Evolutionary conservation across 2,797 vertebrate species (phyloP), one percentile per base, ranked within the genome.

Genomic region (Pseudomugil gertrudae): DNA sequence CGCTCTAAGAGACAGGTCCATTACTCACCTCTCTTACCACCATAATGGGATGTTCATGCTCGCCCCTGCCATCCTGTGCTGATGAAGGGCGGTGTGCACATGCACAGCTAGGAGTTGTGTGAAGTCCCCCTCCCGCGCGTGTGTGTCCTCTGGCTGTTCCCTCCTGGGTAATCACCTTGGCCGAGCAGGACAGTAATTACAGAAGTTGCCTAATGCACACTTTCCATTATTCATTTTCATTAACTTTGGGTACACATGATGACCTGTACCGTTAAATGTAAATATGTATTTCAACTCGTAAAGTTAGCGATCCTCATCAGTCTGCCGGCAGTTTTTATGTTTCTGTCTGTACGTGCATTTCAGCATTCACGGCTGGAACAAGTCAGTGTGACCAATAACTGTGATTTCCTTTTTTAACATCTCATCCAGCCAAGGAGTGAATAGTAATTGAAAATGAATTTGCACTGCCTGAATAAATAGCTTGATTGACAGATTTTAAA

Each of bases 361-460:
- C 84, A 76, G 86, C 85, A 86, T 87, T 90, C 88, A 84, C 81
- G 27, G 59, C 54, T 45, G 90, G 90, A 93, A 91, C 90, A 90
- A 89, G 88, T 88, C 88, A 65, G 71, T 86, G 82, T 91, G 87
- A 84, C 86, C 83, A 88, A 76, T 81, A 84, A 86, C 71, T 11
- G 38, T 79, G 83, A 48, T 77, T 75, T 84, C 53, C 73, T 78
- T 72, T 71, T 74, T 77, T 78, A 64, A 64, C 69, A 84, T 68
- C 78, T 89, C 62, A 68, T 83, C 75, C 85, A 56, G 85, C 79
- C 69, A 92, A 84, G 75, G 81, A 90, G 73, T 87, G 85, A 91
- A 90, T 83, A 81, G 78, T 92, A 93, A 90, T 91, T 90, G 82
- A 89, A 92, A 93, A 85, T 91, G 86, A 89, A 90, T 95, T 94